phyloP scores from a whole-genome alignment of 1,140 invertebrate species.

The Dysdera silvatica region DNA sequence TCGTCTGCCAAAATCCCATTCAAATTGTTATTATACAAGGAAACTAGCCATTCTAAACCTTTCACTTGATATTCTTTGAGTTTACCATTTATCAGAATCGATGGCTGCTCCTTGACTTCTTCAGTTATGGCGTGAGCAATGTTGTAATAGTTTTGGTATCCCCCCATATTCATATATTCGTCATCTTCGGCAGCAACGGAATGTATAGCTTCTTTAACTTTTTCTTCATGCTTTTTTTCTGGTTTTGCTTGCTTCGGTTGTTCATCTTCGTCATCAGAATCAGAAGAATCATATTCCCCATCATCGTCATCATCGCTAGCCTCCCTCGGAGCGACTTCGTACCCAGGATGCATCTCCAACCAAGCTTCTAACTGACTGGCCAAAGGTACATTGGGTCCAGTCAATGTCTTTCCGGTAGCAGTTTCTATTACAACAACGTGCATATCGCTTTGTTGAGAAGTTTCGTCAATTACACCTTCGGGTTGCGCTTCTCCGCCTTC shows the following conservation, averaged over 20 bases:
- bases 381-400: conserved; percentile 82
- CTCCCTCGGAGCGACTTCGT: conserved; percentile 61
- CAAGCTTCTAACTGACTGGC: conserved; percentile 73
- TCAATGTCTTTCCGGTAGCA: conserved; percentile 66
- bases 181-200: conserved; percentile 62
- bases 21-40: conserved; percentile 95
- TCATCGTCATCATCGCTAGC: conserved; percentile 41
- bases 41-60: conserved; percentile 97
- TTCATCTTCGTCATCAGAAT: conserved; percentile 52
- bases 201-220: conserved; percentile 1
- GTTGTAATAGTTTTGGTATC: conserved; percentile 55
- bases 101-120: conserved; percentile 80
- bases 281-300: not conserved
- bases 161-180: conserved; percentile 61
- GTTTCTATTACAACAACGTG: conserved; percentile 79
- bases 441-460: conserved; percentile 62
- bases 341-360: conserved; percentile 52
- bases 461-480: conserved; percentile 47
- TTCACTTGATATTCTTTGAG: conserved; percentile 40
- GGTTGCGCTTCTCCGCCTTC: not conserved
- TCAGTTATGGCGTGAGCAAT: conserved; percentile 93
- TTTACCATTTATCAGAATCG: conserved; percentile 74
- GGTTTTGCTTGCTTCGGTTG: not conserved
- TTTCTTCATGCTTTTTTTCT: conserved; percentile 38
- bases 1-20: conserved; percentile 93